Percentiles rank a stretch among this genome's conserved stretches.
phyloP scores from a whole-genome alignment of 2,888 invertebrate species.

The Tetropium fuscum region DNA sequence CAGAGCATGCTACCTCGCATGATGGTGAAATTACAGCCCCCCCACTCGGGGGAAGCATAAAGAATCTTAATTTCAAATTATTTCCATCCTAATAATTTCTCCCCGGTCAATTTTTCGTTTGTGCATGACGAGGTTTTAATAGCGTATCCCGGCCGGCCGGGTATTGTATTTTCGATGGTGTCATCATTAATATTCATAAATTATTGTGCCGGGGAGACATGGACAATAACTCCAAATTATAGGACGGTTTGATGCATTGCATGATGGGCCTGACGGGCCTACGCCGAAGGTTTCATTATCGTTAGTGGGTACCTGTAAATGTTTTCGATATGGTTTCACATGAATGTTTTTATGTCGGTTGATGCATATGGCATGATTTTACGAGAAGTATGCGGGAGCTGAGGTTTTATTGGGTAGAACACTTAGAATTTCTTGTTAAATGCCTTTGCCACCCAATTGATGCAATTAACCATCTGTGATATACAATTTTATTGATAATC shows the following conservation, averaged over 20 bases:
- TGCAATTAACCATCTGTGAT: no score
- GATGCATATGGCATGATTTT: no score
- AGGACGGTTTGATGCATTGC: conserved; percentile 52
- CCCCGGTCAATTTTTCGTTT: conserved; percentile 24
- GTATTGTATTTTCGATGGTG: conserved; percentile 28
- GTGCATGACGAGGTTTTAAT: conserved; percentile 22
- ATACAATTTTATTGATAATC: no score
- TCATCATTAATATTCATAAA: conserved; percentile 59
- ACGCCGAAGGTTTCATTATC: no score
- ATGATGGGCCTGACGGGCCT: no score
- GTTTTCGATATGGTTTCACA: no score
- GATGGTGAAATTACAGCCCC: conserved; percentile 22
- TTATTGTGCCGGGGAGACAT: conserved; percentile 58
- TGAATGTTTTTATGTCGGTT: no score
- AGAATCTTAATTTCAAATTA: conserved; percentile 28
- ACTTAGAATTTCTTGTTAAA: no score
- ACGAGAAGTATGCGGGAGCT: no score
- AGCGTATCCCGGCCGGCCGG: conserved; percentile 5
- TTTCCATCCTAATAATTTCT: conserved; percentile 31
- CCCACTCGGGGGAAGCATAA: conserved; percentile 13
- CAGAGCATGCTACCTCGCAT: conserved; percentile 21
- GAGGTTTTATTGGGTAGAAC: no score
- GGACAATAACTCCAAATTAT: conserved; percentile 63
- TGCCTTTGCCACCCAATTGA: no score
- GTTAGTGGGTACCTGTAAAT: no score